Base-by-base conservation (phyloP, 2,113 vertebrate species). In the Neodon shergylaensis region DNA sequence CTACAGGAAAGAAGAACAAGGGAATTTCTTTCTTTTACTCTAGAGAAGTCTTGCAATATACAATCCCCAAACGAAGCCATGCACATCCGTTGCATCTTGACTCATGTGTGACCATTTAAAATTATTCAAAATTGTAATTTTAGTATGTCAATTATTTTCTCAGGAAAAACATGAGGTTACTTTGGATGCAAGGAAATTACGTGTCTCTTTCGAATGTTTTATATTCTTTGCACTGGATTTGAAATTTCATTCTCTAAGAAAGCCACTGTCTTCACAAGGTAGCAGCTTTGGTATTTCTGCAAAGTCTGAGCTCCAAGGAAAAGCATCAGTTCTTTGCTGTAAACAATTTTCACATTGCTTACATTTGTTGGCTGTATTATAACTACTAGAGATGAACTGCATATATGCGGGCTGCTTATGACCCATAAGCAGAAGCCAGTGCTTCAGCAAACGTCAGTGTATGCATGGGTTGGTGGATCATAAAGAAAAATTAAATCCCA, bases 111-210 rank as follows among this genome's bases (percentile, higher is more conserved):
- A 84, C 58, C 68, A 88, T 52, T 54, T 47, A 91, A 89, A 87
- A 68, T 2, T 1, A 94, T 49, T 73, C 92, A 91, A 61, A 82
- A 47, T 31, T 94, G 31, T 87, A 94, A 74, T 95, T 92, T 79
- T 95, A 95, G 94, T 70, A 93, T 49, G 54, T 13, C 70, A 81
- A 52, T 95, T 97, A 92, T 95, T 96, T 95, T 58, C 85, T 65
- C 52, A 93, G 84, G 85, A 88, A 95, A 97, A 95, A 74, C 17
- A n/a, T 10, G 58, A 44, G 28, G 73, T 72, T 90, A 65, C 26
- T 70, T 92, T 90, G 44, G 70, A 90, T 92, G 81, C 47, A 90
- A 77, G 58, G 90, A 95, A 92, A 70, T 74, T 74, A 92, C 54
- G 1, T 92, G 16, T 70, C 70, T 68, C 12, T 83, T 95, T 95